Evolutionary conservation across 2,113 vertebrate genomes (phyloP).

Genomic region (Pluvialis apricaria): DNA sequence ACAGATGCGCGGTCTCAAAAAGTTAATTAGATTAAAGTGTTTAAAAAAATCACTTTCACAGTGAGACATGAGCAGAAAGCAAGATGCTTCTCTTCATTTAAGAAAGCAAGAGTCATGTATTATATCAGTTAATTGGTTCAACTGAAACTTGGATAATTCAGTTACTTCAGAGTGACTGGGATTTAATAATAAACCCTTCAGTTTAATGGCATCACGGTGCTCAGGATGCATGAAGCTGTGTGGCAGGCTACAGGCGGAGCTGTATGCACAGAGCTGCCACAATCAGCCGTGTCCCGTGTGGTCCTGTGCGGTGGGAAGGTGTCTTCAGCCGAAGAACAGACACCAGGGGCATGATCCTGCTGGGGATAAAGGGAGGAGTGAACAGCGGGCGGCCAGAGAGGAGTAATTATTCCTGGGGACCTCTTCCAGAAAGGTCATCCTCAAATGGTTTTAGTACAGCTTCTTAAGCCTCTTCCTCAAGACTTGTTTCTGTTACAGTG

Average conservation of each 20-base stretch:
- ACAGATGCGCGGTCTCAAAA: not conserved
- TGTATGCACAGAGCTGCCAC: not conserved
- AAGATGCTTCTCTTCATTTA: not conserved
- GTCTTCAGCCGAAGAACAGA: not conserved
- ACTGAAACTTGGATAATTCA: not conserved
- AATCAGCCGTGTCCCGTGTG: not conserved
- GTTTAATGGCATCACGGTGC: not conserved
- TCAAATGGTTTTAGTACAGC: not conserved
- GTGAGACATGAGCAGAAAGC: conserved; percentile 8
- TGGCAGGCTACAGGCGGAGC: not conserved
- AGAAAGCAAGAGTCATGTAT: not conserved
- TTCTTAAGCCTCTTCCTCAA: not conserved
- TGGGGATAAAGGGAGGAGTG: not conserved
- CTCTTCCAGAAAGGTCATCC: not conserved
- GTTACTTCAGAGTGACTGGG: not conserved
- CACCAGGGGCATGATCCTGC: not conserved
- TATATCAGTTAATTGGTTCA: conserved; percentile 43
- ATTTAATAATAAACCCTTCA: not conserved
- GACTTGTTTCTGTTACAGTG: not conserved
- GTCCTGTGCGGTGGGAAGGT: not conserved
- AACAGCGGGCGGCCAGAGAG: not conserved
- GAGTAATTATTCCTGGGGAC: not conserved
- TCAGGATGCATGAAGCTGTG: not conserved
- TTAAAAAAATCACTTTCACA: not conserved
- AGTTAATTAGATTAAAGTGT: conserved; percentile 35